Base-by-base conservation (phyloP, 2,113 vertebrate species). In the Miniopterus natalensis region DNA sequence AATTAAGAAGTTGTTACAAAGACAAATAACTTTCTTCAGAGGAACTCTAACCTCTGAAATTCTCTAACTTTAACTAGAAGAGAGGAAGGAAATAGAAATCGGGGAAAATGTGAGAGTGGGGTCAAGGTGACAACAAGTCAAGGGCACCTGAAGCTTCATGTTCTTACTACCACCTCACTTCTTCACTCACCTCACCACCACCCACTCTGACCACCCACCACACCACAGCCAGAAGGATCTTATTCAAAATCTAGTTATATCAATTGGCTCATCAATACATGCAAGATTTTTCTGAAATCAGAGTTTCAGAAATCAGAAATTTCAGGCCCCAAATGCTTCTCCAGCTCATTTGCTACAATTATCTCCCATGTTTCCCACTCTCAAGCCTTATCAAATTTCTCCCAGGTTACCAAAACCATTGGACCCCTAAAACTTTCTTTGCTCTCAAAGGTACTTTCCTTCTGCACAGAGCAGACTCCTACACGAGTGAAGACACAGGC, bases 1-100 rank as follows among this genome's bases (percentile, higher is more conserved):
- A 92, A 89, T 84, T 84, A 92, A 88, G 66, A 96, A 93, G 90
- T 47, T 77, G 55, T 40, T 85, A 78, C 40, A 42, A 88, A 95
- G 68, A 75, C 90, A 94, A 80, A 45, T 77, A 85, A 84, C 47
- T 94, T 71, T 36, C 6, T 13, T 78, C 40, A 66, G 45, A 84
- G 70, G 49, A 90, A 80, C 25, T 66, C 25, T 51, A 81, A n/a
- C 7, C 65, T 88, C 84, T 90, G 57, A 80, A 86, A 55, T 71
- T 53, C 75, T 71, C 83, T 85, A 75, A 71, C 27, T 75, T 65
- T 61, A 59, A 83, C 27, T 23, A 84, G 18, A 47, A 84, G 66
- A n/a, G 21, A 84, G 21, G 31, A 81, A 86, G 8, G 57, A 93
- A 85, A 79, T 2, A 71, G 42, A 85, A 68, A 70, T 2, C 23